Conservation (phyloP, 2,888 invertebrate genomes). For the Heteromyza rotundicornis region DNA sequence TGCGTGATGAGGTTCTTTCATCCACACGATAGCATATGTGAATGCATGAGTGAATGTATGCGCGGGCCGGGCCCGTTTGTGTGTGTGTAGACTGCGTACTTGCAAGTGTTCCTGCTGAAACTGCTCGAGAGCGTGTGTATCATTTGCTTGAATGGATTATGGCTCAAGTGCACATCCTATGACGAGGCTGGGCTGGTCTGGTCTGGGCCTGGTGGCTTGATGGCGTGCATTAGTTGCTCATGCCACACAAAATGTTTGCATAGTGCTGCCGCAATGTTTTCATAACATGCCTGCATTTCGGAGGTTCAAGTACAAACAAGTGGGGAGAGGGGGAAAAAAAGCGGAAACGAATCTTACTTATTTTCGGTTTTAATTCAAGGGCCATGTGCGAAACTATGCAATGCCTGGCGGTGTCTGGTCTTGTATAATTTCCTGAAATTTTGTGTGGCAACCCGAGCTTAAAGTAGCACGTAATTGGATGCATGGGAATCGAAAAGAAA, state of each 20-base stretch:
- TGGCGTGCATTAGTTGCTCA: not conserved
- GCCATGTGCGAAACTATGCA: not conserved
- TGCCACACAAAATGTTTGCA: not conserved
- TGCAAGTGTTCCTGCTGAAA: not conserved
- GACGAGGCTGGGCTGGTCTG: too few species aligned
- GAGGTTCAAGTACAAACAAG: not conserved
- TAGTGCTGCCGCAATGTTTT: not conserved
- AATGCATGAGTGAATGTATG: not conserved
- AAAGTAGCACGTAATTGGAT: not conserved
- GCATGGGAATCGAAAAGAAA: not conserved
- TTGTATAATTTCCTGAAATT: not conserved
- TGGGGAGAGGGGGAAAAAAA: too few species aligned
- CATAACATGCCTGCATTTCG: not conserved
- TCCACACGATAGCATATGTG: not conserved
- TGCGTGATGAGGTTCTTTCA: not conserved
- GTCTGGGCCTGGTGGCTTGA: not conserved
- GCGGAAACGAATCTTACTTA: not conserved
- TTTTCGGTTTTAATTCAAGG: not conserved
- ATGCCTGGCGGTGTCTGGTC: not conserved
- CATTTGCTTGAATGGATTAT: not conserved
- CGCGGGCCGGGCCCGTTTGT: not conserved
- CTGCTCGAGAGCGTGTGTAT: not conserved
- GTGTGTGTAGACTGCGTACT: not conserved
- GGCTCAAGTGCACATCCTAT: not conserved
- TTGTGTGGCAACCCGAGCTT: not conserved